phyloP scores from a whole-genome alignment of 2,888 invertebrate genomes.

The Spodoptera littoralis region DNA sequence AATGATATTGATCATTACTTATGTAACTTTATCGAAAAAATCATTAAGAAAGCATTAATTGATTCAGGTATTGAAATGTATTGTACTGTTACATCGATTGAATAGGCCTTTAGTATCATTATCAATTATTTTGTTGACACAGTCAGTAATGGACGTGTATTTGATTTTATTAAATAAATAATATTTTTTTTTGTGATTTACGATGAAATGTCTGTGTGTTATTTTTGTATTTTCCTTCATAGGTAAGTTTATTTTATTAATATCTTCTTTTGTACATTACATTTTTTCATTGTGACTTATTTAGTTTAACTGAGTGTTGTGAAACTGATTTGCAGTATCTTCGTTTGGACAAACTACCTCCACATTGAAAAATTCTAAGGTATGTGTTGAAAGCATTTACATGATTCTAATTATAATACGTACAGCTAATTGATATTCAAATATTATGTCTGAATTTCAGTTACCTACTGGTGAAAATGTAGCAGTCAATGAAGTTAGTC shows the following conservation, averaged over 20 bases:
- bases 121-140: constrained; percentile 12
- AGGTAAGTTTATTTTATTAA: constrained; percentile 11
- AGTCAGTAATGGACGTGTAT: constrained; percentile 2
- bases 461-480: too few relatives aligned
- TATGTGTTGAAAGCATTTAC: constrained; percentile 1
- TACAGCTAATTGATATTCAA: too few relatives aligned
- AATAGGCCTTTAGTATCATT: not conserved
- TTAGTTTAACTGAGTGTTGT: not conserved
- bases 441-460: too few relatives aligned
- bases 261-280: not conserved
- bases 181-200: too few relatives aligned
- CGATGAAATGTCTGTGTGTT: constrained; percentile 1
- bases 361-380: not conserved
- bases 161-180: constrained; percentile 2
- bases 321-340: constrained; percentile 11
- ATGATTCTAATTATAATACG: too few relatives aligned
- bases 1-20: not conserved
- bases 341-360: not conserved
- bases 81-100: not conserved
- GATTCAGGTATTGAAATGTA: constrained; percentile 15
- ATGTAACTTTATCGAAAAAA: constrained; percentile 8
- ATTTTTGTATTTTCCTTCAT: constrained; percentile 13
- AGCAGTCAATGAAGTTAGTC: too few relatives aligned
- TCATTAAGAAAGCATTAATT: constrained; percentile 8
- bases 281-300: not conserved